A percentile compares a stretch with the other conserved stretches of the same genome.
Evolutionary conservation across 2,797 vertebrate species (phyloP).

Genomic region (Pseudopleuronectes americanus): DNA sequence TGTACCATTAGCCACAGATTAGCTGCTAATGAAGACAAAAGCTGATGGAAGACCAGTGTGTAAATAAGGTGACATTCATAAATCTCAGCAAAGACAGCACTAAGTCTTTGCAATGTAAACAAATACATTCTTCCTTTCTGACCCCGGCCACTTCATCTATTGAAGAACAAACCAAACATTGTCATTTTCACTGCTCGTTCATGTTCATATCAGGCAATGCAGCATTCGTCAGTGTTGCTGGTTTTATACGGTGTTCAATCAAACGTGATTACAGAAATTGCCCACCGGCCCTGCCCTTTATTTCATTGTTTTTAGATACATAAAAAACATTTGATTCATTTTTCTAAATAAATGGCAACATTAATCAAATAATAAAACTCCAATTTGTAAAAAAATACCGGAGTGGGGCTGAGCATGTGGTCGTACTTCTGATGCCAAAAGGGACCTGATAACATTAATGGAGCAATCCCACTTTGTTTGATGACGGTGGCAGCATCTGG

Average conservation of each 20-base stretch:
- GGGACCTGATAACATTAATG: too few species aligned
- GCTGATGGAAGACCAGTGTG: slow-evolving; percentile 33
- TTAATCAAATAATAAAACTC: background rate
- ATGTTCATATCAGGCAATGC: background rate
- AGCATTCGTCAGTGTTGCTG: background rate
- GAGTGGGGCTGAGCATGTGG: too few species aligned
- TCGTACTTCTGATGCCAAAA: too few species aligned
- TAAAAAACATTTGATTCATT: too few species aligned
- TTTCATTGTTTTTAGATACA: too few species aligned
- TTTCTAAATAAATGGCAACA: too few species aligned
- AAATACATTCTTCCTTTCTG: slow-evolving; percentile 1
- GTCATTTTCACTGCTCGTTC: background rate
- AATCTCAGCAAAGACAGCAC: slow-evolving; percentile 21
- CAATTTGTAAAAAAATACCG: background rate
- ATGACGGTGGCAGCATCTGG: too few species aligned
- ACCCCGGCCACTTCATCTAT: background rate
- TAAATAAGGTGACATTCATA: slow-evolving; percentile 26
- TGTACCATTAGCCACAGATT: slow-evolving; percentile 54
- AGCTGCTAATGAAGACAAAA: slow-evolving; percentile 44
- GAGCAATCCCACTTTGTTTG: too few species aligned
- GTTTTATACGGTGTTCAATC: background rate
- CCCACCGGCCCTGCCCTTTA: too few species aligned
- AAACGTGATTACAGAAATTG: too few species aligned
- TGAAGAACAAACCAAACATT: background rate
- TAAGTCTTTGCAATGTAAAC: slow-evolving; percentile 10